A percentile compares a stretch with the other conserved stretches of the same genome.
Evolutionary conservation across 2,888 invertebrate species (phyloP).

Genomic region (Acrobasis consociella): DNA sequence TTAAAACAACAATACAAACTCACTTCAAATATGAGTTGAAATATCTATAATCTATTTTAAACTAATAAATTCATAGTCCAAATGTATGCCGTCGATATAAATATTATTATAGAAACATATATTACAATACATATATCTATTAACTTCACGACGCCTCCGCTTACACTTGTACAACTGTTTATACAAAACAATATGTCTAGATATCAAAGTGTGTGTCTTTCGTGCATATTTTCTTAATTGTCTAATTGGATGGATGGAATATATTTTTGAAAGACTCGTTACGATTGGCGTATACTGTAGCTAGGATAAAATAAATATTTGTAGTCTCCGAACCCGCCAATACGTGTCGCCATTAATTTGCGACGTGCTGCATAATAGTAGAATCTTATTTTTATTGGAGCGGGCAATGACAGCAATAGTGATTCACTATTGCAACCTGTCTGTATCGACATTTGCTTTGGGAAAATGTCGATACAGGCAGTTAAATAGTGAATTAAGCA

Average conservation of each 20-base stretch:
- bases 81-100: slow-evolving; percentile 38
- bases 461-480: too few species aligned
- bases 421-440: too few species aligned
- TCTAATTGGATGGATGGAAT: slow-evolving; percentile 59
- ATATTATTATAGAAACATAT: slow-evolving; percentile 32
- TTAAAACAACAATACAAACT: too few species aligned
- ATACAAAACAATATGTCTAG: slow-evolving; percentile 39
- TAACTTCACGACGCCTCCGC: slow-evolving; percentile 45
- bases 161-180: slow-evolving; percentile 47
- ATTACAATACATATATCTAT: slow-evolving; percentile 27
- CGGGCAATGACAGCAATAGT: too few species aligned
- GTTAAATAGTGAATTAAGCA: too few species aligned
- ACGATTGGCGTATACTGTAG: slow-evolving; percentile 60
- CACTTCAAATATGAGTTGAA: too few species aligned
- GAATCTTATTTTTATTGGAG: too few species aligned
- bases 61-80: slow-evolving; percentile 33
- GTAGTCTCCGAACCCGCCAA: slow-evolving; percentile 40
- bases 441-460: too few species aligned
- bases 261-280: slow-evolving; percentile 70
- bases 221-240: slow-evolving; percentile 60
- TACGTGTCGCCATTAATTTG: slow-evolving; percentile 37
- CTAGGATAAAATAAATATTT: slow-evolving; percentile 54
- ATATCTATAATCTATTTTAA: slow-evolving; percentile 5
- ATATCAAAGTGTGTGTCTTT: slow-evolving; percentile 50
- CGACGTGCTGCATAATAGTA: slow-evolving; percentile 28